phyloP scores from a whole-genome alignment of 2,797 vertebrate species.

The Hemitrygon akajei region DNA sequence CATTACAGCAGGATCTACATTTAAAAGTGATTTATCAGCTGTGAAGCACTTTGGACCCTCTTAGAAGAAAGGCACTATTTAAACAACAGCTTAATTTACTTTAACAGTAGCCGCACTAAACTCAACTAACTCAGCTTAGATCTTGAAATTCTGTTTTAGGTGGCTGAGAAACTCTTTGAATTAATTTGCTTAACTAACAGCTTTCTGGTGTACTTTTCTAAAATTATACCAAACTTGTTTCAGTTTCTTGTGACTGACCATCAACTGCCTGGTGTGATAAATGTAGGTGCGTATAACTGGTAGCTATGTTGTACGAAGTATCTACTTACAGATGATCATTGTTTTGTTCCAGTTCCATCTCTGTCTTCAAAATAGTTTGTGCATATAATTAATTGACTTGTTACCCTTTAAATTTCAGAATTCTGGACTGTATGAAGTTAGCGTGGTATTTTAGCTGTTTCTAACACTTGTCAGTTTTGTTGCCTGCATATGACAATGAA shows the following conservation, averaged over 20 bases:
- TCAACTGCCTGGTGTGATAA: neutral
- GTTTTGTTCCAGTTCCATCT: neutral
- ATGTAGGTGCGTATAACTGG: neutral
- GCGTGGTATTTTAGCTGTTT: neutral
- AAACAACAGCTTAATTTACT: no score
- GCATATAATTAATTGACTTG: neutral
- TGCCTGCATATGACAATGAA: neutral
- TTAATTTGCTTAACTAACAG: neutral
- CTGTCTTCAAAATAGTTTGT: neutral
- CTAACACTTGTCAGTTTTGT: neutral
- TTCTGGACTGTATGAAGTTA: neutral
- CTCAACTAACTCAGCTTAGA: neutral
- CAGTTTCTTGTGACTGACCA: neutral
- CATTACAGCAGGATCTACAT: no score
- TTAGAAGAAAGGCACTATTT: no score
- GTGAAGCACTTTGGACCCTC: no score
- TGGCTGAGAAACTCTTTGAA: neutral
- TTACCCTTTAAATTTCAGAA: neutral
- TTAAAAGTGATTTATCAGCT: no score
- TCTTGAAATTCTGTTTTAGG: neutral
- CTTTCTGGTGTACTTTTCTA: neutral
- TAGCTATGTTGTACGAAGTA: neutral
- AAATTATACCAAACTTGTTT: neutral
- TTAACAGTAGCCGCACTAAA: neutral
- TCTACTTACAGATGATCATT: neutral